These are phyloP conservation scores for Drosophila mulleri DNA, from an alignment of 2,888 invertebrate species.

Conservation along the genomic window DNA sequence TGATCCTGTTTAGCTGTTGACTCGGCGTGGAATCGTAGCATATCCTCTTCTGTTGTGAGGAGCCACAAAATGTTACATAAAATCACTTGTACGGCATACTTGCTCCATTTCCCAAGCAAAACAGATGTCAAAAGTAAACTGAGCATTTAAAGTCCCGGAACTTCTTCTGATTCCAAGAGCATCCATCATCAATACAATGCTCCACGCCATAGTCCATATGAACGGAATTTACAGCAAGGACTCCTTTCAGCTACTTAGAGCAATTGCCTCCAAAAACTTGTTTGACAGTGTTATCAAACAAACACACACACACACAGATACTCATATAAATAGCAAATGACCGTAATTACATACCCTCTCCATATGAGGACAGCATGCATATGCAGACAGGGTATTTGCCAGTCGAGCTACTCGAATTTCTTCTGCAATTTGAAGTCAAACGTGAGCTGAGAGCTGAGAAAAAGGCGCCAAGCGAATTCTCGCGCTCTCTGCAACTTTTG, in stretches of 20 bases:
- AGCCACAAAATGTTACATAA: too few relatives aligned
- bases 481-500: conserved; percentile 71
- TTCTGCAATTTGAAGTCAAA: conserved; percentile 60
- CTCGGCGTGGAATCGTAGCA: too few relatives aligned
- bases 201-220: too few relatives aligned
- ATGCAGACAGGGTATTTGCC: conserved; percentile 9
- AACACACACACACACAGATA: neutral
- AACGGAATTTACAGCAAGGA: neutral
- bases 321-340: conserved; percentile 1
- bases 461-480: conserved; percentile 27
- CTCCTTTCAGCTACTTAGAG: neutral
- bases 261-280: neutral
- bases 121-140: too few relatives aligned
- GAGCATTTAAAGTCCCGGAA: too few relatives aligned
- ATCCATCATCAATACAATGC: too few relatives aligned
- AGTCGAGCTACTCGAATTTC: neutral
- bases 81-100: too few relatives aligned
- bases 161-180: too few relatives aligned
- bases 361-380: neutral
- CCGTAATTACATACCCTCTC: conserved; percentile 3
- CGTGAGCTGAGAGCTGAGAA: conserved; percentile 40
- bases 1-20: too few relatives aligned
- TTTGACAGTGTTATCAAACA: neutral
- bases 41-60: too few relatives aligned
- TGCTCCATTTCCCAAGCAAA: too few relatives aligned